Conservation (phyloP, 2,888 invertebrate species). For the Stratiomys singularior region DNA sequence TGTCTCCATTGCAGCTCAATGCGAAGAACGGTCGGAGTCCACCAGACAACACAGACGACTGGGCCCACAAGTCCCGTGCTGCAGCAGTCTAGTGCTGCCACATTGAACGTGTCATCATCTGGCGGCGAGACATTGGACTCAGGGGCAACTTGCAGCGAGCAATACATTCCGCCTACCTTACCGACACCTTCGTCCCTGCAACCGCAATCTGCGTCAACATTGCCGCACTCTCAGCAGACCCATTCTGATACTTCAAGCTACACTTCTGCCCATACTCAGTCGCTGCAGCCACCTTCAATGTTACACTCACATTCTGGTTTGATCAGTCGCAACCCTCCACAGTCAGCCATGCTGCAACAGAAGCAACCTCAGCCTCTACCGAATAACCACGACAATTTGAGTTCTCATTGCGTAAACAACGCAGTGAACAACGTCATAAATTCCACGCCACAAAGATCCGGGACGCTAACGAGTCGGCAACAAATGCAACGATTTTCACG, state of each 20-base stretch:
- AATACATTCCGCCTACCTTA: slow-evolving; percentile 46
- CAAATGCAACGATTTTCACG: slow-evolving; percentile 56
- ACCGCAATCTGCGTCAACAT: slow-evolving; percentile 55
- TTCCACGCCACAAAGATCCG: slow-evolving; percentile 52
- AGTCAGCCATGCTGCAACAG: slow-evolving; percentile 17
- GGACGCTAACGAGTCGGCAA: slow-evolving; percentile 55
- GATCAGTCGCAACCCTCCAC: not conserved
- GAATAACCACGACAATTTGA: slow-evolving; percentile 30
- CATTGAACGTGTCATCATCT: not conserved
- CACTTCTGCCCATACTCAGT: not conserved
- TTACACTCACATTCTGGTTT: slow-evolving; percentile 32
- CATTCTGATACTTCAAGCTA: slow-evolving; percentile 45
- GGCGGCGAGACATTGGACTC: not conserved
- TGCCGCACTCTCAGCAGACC: slow-evolving; percentile 52
- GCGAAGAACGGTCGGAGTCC: slow-evolving; percentile 64
- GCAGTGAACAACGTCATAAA: slow-evolving; percentile 22
- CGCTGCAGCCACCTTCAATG: slow-evolving; percentile 6
- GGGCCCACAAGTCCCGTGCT: slow-evolving; percentile 65
- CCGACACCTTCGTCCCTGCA: slow-evolving; percentile 56
- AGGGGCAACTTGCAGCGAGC: not conserved
- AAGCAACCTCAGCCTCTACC: slow-evolving; percentile 39
- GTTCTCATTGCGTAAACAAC: not conserved
- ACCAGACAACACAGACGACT: slow-evolving; percentile 66
- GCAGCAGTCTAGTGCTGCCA: slow-evolving; percentile 48
- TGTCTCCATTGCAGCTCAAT: slow-evolving; percentile 65